Evolutionary conservation across 2,888 invertebrate species (phyloP).

Genomic region (Luffia ferchaultella): DNA sequence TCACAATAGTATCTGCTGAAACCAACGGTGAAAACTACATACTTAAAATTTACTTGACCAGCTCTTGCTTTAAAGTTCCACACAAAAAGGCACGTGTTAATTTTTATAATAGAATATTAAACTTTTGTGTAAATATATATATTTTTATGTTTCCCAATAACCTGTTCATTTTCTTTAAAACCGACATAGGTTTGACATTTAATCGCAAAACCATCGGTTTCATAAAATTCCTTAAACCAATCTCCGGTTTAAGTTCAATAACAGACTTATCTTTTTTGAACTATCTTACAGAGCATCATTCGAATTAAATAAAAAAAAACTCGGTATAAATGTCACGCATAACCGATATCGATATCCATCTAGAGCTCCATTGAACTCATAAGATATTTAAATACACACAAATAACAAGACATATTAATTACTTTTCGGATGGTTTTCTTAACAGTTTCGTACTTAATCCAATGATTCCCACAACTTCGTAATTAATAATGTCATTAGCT

Average conservation of each 20-base stretch:
- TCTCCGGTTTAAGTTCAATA: constrained; percentile 1
- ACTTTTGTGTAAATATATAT: not conserved
- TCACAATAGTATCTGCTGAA: no score
- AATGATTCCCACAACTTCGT: constrained; percentile 1
- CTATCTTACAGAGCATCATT: constrained; percentile 28
- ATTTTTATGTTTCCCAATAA: not conserved
- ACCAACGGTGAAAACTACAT: no score
- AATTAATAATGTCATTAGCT: no score
- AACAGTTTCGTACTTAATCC: not conserved
- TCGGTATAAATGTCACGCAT: constrained; percentile 26
- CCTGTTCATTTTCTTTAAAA: not conserved
- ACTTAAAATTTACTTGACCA: no score
- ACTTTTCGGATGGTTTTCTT: not conserved
- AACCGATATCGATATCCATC: constrained; percentile 29
- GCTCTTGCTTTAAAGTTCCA: no score
- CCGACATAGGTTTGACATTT: not conserved
- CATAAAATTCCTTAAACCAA: not conserved
- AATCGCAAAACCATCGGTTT: not conserved
- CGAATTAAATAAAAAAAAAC: constrained; percentile 23
- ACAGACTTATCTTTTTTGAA: constrained; percentile 21
- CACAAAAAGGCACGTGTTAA: no score
- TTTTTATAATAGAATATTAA: no score
- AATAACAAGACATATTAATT: not conserved
- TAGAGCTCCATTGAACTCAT: constrained; percentile 8
- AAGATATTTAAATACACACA: not conserved